Evolutionary conservation across 2,113 vertebrate species (phyloP).

Genomic region (Siniperca chuatsi): DNA sequence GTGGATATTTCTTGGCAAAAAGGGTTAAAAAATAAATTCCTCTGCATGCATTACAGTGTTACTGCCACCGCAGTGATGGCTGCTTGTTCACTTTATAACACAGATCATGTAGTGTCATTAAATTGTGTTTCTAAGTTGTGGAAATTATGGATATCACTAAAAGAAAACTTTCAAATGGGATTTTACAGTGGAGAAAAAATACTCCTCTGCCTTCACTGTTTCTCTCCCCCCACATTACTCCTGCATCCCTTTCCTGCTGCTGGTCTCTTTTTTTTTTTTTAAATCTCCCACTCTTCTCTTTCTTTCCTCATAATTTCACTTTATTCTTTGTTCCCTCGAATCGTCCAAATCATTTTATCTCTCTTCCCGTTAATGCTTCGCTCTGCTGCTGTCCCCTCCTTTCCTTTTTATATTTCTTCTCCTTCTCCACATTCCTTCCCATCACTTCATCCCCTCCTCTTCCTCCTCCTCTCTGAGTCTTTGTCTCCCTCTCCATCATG

Average conservation of each 20-base stretch:
- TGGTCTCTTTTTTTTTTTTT: background rate
- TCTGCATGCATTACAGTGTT: background rate
- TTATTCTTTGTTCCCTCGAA: slow-evolving; percentile 1
- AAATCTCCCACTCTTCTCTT: background rate
- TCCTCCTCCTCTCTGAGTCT: background rate
- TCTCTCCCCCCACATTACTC: background rate
- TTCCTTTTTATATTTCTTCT: slow-evolving; percentile 22
- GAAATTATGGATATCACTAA: background rate
- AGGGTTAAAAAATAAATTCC: background rate
- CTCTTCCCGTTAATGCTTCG: background rate
- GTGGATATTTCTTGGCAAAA: background rate
- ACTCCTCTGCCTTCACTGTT: background rate
- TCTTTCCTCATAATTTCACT: slow-evolving; percentile 1
- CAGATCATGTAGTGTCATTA: background rate
- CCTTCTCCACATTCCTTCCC: slow-evolving; percentile 47
- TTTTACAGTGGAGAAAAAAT: background rate
- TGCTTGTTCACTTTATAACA: background rate
- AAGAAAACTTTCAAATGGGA: background rate
- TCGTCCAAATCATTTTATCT: background rate
- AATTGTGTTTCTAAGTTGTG: background rate
- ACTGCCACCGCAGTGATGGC: background rate
- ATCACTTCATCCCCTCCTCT: slow-evolving; percentile 11
- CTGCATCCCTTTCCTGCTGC: background rate
- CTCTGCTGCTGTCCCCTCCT: slow-evolving; percentile 26
- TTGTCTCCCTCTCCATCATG: slow-evolving; percentile 53